phyloP scores from a whole-genome alignment of 2,113 vertebrate species.

The Halcyon malimbica region DNA sequence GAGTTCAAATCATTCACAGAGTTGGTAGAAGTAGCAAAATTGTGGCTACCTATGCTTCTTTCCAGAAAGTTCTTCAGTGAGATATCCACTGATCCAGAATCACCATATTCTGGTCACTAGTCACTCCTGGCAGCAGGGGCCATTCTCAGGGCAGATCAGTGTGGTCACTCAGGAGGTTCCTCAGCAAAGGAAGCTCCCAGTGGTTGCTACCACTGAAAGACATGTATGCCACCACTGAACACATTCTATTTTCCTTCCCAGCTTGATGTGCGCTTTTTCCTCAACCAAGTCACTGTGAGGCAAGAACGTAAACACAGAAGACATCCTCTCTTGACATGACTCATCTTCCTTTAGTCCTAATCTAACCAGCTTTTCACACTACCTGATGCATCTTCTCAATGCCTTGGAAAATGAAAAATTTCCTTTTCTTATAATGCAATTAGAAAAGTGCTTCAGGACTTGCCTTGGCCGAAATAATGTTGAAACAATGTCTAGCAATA shows the following conservation, averaged over 20 bases:
- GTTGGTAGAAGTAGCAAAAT: not conserved
- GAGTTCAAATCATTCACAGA: not conserved
- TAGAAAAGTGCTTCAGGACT: not conserved
- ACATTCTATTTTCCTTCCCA: not conserved
- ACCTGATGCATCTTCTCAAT: not conserved
- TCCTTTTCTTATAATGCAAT: not conserved
- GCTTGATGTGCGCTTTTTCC: not conserved
- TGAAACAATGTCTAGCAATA: not conserved
- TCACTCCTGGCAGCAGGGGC: not conserved
- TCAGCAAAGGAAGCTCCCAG: not conserved
- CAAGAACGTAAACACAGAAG: not conserved
- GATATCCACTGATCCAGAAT: not conserved
- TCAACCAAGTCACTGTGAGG: not conserved
- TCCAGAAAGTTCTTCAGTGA: not conserved
- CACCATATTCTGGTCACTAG: not conserved
- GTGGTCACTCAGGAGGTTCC: not conserved
- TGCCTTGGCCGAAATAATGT: not conserved
- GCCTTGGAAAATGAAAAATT: not conserved
- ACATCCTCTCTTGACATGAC: not conserved
- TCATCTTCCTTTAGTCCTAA: not conserved
- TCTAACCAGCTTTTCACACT: not conserved
- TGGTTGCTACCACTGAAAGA: not conserved
- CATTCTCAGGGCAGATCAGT: not conserved
- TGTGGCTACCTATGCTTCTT: not conserved
- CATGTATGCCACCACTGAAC: rapidly evolving